These are phyloP conservation scores for Mirounga angustirostris DNA, from an alignment of 2,113 vertebrate species.

Conservation along the genomic window DNA sequence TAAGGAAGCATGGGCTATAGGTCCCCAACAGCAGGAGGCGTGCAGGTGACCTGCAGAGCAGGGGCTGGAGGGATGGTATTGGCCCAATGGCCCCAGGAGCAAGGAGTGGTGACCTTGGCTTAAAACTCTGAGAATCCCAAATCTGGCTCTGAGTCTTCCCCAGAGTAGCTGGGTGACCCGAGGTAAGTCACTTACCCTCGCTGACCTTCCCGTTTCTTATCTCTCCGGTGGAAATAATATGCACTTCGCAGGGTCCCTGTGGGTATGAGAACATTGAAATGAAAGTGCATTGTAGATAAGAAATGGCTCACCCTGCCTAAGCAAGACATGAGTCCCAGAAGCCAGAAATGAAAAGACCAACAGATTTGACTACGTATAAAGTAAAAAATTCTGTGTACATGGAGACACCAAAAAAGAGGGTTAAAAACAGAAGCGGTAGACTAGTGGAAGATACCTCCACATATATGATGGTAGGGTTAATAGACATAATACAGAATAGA, in stretches of 20 bases:
- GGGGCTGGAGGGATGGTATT: no score
- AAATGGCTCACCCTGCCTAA: neutral
- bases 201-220: slow-evolving; percentile 56
- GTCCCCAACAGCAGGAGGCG: neutral
- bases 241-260: neutral
- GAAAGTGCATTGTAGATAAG: slow-evolving; percentile 65
- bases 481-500: neutral
- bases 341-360: slow-evolving; percentile 23
- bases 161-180: neutral
- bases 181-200: neutral
- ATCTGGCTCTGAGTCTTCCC: neutral
- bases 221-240: neutral
- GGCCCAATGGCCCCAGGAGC: neutral
- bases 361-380: neutral
- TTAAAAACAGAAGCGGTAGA: neutral
- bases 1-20: neutral
- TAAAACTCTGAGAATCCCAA: neutral
- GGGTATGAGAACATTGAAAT: slow-evolving; percentile 51
- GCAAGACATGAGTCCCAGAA: neutral
- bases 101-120: neutral
- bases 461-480: neutral
- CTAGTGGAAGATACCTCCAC: neutral
- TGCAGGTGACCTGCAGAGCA: no score
- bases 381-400: neutral
- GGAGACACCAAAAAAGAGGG: neutral